Base-by-base conservation (phyloP, 2,888 invertebrate genomes). In the Podotricha telesiphe region DNA sequence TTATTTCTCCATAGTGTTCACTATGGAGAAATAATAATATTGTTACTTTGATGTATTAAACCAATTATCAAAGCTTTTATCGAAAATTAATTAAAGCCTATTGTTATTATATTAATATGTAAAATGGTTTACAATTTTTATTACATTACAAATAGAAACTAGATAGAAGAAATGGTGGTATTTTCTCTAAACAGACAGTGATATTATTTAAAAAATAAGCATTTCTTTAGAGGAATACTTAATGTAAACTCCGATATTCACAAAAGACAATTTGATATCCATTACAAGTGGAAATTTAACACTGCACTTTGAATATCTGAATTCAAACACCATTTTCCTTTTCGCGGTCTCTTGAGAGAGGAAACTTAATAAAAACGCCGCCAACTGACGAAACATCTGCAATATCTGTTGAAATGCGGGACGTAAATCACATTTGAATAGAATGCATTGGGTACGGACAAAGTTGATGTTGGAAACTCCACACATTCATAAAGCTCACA, bases 391-490 rank as follows among this genome's bases (percentile, higher is more conserved):
- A 81, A 82, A 86, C 82, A 82, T 84, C 80, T 85, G 85, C 83
- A 85, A 84, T 85, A 83, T 84, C 81, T 82, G 80, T 81, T 76
- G 76, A 79, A 83, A 83, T 83, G 81, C 83, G 80, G 78, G 28
- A 80, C 80, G 84, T 86, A 86, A 88, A 89, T 88, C 87, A 86
- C 80, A 81, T 82, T 84, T 80, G 34, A 53, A 53, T 53, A 34
- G 80, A 84, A 86, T 85, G 86, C 86, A 86, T 81, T 82, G 77
- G 77, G 80, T 79, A 77, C 75, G 76, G n/a, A 76, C 75, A 75
- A 74, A 74, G 75, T 78, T 78, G 77, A 75, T 75, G 77, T 84
- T 78, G 81, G 81, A 86, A 84, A 87, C 87, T 88, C 88, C 77
- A 80, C 83, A 83, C 88, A 87, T 58, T 58, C 37, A 40, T 58